A percentile compares a stretch with the other conserved stretches of the same genome.
These are phyloP conservation scores for Galerucella calmariensis DNA, from an alignment of 2,888 invertebrate genomes.

Conservation along the genomic window DNA sequence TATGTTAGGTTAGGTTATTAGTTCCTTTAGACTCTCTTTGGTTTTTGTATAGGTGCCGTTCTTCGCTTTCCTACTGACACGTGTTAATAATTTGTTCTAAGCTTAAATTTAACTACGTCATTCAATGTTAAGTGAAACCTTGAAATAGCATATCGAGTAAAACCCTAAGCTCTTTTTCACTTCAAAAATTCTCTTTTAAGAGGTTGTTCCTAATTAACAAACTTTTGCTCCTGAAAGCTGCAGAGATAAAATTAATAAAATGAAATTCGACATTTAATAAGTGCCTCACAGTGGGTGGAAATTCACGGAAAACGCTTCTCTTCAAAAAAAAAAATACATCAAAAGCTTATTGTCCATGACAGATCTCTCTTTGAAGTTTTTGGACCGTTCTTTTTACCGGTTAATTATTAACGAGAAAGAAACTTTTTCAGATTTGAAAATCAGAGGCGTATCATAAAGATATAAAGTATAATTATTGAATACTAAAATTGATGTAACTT, in stretches of 20 bases:
- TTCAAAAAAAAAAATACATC: constrained; percentile 56
- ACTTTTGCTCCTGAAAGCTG: constrained; percentile 48
- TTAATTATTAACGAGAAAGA: constrained; percentile 64
- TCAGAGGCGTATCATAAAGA: constrained; percentile 26
- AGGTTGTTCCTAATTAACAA: constrained; percentile 48
- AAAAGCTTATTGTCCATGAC: constrained; percentile 63
- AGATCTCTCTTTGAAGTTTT: constrained; percentile 62
- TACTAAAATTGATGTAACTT: no score
- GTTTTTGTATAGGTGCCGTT: no score
- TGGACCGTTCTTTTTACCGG: constrained; percentile 61
- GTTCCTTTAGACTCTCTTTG: no score
- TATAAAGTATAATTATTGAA: neutral
- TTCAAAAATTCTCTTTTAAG: constrained; percentile 30
- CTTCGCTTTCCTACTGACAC: no score
- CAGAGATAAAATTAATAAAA: constrained; percentile 54
- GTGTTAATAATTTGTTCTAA: no score
- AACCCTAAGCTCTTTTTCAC: constrained; percentile 28
- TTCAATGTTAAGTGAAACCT: constrained; percentile 7
- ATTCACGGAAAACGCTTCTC: constrained; percentile 40
- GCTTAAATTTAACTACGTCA: neutral
- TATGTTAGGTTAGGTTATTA: no score
- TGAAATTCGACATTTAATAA: constrained; percentile 54
- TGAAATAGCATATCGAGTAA: constrained; percentile 22
- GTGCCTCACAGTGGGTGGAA: constrained; percentile 41
- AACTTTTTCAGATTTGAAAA: constrained; percentile 56